Percentiles rank a stretch among this genome's conserved stretches.
phyloP scores from a whole-genome alignment of 2,113 vertebrate genomes.

The Macroglossus sobrinus region DNA sequence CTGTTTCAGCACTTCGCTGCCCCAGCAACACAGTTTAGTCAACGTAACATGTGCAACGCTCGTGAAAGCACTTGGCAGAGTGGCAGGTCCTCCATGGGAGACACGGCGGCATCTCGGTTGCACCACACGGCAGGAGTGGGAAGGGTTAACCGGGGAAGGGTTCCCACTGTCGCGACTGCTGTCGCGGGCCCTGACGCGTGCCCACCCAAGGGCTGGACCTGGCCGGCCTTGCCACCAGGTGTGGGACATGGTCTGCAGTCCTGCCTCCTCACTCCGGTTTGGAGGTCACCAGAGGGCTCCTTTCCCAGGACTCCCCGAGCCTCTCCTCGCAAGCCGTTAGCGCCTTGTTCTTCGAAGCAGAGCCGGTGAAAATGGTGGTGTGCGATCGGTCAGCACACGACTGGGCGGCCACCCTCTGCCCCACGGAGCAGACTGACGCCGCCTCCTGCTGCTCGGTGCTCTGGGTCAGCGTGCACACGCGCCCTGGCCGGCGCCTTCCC shows the following conservation, averaged over 20 bases:
- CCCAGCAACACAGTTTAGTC: neutral
- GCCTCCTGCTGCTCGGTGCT: neutral
- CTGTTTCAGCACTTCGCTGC: neutral
- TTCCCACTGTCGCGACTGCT: neutral
- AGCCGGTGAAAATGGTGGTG: neutral
- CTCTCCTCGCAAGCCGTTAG: neutral
- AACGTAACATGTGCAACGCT: rapidly evolving
- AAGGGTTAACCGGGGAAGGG: neutral
- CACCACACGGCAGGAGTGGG: neutral
- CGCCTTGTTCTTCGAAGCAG: neutral
- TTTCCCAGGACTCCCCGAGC: neutral
- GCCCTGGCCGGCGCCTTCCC: neutral
- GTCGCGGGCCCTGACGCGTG: neutral
- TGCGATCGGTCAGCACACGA: neutral
- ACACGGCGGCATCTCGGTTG: neutral
- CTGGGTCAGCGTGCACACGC: neutral
- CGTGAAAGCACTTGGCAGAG: neutral
- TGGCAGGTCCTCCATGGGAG: neutral
- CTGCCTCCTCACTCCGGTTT: neutral
- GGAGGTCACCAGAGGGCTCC: neutral
- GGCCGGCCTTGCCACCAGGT: neutral
- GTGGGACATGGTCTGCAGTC: neutral
- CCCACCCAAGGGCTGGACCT: neutral
- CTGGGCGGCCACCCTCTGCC: neutral
- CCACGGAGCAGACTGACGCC: neutral